phyloP scores from a whole-genome alignment of 2,888 invertebrate species.

The Aporophyla nigra region DNA sequence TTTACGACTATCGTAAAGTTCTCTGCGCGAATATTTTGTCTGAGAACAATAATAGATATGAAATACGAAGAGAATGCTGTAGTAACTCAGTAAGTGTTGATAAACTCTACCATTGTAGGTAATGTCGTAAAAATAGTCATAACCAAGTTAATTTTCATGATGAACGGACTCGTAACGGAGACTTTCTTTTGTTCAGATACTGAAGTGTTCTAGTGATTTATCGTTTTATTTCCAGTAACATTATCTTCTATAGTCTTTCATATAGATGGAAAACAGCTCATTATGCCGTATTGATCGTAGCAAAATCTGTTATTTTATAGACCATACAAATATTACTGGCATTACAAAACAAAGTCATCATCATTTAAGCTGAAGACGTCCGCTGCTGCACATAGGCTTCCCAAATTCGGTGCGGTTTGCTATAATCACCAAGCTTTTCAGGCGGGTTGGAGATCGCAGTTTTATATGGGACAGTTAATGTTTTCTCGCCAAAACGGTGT shows the following conservation, averaged over 20 bases:
- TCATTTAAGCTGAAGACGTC: too few species aligned
- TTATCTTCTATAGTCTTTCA: not conserved
- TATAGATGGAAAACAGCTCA: not conserved
- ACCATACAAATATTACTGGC: not conserved
- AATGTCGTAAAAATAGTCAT: slow-evolving; percentile 56
- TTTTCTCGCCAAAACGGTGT: too few species aligned
- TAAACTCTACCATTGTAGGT: slow-evolving; percentile 55
- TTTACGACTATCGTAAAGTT: slow-evolving; percentile 77
- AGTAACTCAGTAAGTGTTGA: slow-evolving; percentile 63
- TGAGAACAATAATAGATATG: slow-evolving; percentile 72
- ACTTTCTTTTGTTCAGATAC: slow-evolving; percentile 44
- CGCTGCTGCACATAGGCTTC: too few species aligned
- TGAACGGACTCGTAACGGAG: slow-evolving; percentile 39
- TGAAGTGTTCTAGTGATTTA: slow-evolving; percentile 36
- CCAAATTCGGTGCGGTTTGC: too few species aligned
- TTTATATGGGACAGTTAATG: too few species aligned
- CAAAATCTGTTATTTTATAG: not conserved
- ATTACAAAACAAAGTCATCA: too few species aligned
- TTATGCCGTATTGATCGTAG: not conserved
- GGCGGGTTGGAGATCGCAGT: too few species aligned
- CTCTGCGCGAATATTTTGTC: slow-evolving; percentile 70
- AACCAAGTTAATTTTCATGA: slow-evolving; percentile 56
- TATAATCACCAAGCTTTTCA: too few species aligned
- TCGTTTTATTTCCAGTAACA: slow-evolving; percentile 11
- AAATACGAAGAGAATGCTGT: slow-evolving; percentile 56